phyloP scores from a whole-genome alignment of 2,888 invertebrate genomes.

The Amorpha juglandis region DNA sequence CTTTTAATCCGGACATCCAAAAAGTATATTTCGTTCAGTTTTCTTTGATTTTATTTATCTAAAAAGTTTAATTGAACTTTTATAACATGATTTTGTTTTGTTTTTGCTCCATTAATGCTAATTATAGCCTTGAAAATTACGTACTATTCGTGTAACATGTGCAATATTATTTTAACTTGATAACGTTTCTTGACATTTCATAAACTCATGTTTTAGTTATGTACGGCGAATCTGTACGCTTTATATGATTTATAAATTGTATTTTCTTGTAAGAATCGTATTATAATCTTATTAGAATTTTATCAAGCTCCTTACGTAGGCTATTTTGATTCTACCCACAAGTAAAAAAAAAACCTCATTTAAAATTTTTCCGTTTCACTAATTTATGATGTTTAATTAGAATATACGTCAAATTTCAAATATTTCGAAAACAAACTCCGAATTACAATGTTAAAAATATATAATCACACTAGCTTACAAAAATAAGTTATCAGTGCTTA shows the following conservation, averaged over 20 bases:
- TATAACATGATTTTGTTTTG: neutral
- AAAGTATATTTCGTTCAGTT: conserved; percentile 19
- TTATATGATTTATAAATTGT: neutral
- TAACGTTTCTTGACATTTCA: conserved; percentile 28
- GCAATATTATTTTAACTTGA: conserved; percentile 28
- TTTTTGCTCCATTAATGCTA: neutral
- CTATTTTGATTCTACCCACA: conserved; percentile 11
- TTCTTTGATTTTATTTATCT: neutral
- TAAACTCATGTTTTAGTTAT: conserved; percentile 33
- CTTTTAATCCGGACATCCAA: conserved; percentile 54
- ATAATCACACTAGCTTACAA: neutral
- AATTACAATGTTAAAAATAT: neutral
- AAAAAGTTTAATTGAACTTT: conserved; percentile 6
- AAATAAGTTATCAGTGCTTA: neutral
- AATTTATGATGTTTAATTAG: neutral
- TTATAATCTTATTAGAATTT: conserved; percentile 52
- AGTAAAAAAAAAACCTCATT: neutral
- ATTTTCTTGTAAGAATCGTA: conserved; percentile 31
- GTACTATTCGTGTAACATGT: neutral
- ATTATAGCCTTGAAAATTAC: neutral
- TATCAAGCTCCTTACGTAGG: neutral
- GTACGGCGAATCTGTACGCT: conserved; percentile 25
- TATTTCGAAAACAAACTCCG: neutral
- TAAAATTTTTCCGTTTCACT: no score
- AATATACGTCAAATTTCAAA: neutral